These are phyloP conservation scores for Pungitius pungitius DNA, from an alignment of 2,113 vertebrate species.

Conservation along the genomic window DNA sequence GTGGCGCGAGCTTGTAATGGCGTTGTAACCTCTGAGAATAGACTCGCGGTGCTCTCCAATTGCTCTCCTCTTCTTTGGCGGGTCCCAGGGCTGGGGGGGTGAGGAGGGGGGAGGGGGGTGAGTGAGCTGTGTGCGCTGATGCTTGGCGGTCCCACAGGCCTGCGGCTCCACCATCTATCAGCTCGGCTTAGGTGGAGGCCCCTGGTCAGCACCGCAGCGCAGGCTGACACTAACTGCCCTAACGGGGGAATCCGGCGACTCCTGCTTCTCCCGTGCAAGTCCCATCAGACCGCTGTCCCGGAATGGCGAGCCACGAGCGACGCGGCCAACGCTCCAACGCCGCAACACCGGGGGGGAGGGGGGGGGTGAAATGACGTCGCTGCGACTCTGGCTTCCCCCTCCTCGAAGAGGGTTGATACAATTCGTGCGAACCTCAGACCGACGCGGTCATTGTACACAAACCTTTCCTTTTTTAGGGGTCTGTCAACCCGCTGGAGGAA, in stretches of 20 bases:
- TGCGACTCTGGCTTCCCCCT: neutral
- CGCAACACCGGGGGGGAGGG: too few species aligned
- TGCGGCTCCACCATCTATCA: conserved; percentile 66
- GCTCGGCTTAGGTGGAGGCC: conserved; percentile 59
- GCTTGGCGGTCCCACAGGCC: conserved; percentile 56
- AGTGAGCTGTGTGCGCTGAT: conserved; percentile 46
- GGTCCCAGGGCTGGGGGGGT: conserved; percentile 52
- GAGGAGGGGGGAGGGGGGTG: too few species aligned
- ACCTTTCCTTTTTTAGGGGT: conserved; percentile 46
- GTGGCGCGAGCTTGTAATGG: conserved; percentile 63
- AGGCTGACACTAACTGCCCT: conserved; percentile 41
- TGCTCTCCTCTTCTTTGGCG: conserved; percentile 44
- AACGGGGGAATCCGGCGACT: conserved; percentile 40
- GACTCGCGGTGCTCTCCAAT: conserved; percentile 57
- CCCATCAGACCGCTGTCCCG: conserved; percentile 3
- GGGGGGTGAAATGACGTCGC: neutral
- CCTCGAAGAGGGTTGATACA: conserved; percentile 26
- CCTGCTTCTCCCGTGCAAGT: conserved; percentile 37
- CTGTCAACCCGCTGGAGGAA: conserved; percentile 32
- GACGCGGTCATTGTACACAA: conserved; percentile 10
- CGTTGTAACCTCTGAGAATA: conserved; percentile 70
- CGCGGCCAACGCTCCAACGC: neutral
- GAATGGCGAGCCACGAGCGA: conserved; percentile 24
- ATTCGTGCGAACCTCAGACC: conserved; percentile 15
- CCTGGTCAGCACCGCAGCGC: conserved; percentile 47